Base-by-base conservation (phyloP, 30 jellyfish, hydroid and myxozoan species). In the Chrysaora quinquecirrha region DNA sequence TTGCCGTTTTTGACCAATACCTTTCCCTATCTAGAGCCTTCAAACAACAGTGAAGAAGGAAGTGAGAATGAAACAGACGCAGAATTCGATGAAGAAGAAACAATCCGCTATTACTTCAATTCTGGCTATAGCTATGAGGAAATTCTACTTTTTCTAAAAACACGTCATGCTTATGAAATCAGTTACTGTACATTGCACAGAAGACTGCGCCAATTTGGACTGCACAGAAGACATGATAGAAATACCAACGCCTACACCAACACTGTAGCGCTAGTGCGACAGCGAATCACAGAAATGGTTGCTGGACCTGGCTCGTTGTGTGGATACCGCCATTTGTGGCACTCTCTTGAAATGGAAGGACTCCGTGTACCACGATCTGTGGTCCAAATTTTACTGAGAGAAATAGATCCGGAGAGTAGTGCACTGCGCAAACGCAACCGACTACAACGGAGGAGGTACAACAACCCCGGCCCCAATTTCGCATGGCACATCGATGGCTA, bases 401-500 rank as follows among this genome's bases (percentile, higher is more conserved):
- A 76, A 76, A 6, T 76, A 3, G 88, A 76, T 27, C 88, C 88
- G 1, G 85, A 52, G 21, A 85, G 88, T 0, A 1, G 28, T 2
- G 85, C 21, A 34, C 28, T n/a, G 29, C 2, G 86, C 10, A 76
- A 22, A 30, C n/a, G 22, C 10, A 76, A 29, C 23, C 73, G 74
- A 12, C 33, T 78, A 35, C 0, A 64, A 35, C 28, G 89, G 47
- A 48, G 89, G 24, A 23, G 23, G 29, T 78, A 78, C 34, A 7
- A 14, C 28, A 78, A 78, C 34, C 27, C 34, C 11, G 89, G 89
- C 18, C 88, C 89, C 7, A 64, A 78, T 30, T 64, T 6, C 29
- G 87, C 89, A 11, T 78, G 89, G 89, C 89, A 78, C 29, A 61
- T 62, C n/a, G 89, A 78, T 64, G 89, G 89, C 12, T 78, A 61